These are phyloP conservation scores for Podarcis raffonei DNA, from an alignment of 2,113 vertebrate genomes.

Conservation along the genomic window DNA sequence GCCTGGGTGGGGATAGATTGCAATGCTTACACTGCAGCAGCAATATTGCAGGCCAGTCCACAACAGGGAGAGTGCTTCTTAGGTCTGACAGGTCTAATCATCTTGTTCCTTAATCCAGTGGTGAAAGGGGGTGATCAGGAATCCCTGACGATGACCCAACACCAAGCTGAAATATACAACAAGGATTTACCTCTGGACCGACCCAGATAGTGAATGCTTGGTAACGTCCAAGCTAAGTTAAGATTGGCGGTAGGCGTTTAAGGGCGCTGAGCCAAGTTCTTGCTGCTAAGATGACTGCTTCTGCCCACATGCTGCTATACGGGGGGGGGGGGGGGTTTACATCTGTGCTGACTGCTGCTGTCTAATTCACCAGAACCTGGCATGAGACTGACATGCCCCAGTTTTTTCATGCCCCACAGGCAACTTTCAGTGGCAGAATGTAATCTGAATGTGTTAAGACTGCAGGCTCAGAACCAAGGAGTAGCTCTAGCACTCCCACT, in stretches of 20 bases:
- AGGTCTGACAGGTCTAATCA: constrained; percentile 25
- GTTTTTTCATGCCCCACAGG: background rate
- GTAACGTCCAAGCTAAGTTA: background rate
- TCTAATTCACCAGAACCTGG: background rate
- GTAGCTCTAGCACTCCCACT: background rate
- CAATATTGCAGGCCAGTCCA: constrained; percentile 37
- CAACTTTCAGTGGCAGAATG: background rate
- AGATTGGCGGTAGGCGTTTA: background rate
- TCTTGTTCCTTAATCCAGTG: background rate
- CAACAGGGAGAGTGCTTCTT: constrained; percentile 40
- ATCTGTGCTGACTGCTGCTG: background rate
- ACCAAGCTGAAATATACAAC: background rate
- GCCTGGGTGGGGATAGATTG: constrained; percentile 37
- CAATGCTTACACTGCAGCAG: constrained; percentile 25
- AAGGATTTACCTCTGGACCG: background rate
- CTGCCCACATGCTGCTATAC: background rate
- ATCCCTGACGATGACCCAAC: background rate
- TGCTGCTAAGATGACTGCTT: background rate
- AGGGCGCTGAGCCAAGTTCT: background rate
- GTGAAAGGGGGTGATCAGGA: constrained; percentile 24
- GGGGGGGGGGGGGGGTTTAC: too few relatives aligned
- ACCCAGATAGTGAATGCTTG: background rate
- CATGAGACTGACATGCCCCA: too few relatives aligned
- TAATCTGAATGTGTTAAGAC: background rate
- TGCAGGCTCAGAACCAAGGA: background rate